phyloP scores from a whole-genome alignment of 2,888 invertebrate genomes.

The Eupithecia subumbrata region DNA sequence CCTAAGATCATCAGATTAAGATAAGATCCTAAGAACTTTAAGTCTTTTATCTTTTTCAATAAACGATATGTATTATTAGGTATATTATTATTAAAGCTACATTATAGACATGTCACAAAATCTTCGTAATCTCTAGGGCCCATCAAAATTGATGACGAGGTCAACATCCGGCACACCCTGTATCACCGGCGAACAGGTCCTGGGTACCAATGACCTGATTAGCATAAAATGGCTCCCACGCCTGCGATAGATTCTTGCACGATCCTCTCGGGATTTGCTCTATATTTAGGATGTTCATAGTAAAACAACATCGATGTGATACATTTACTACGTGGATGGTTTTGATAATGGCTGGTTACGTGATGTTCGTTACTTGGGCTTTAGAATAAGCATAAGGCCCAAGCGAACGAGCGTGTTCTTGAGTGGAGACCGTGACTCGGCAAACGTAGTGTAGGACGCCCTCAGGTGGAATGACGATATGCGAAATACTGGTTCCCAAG shows the following conservation, averaged over 20 bases:
- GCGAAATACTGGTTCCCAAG: no score
- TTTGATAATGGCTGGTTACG: conserved; percentile 22
- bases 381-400: background rate
- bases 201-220: conserved; percentile 82
- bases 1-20: no score
- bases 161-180: conserved; percentile 55
- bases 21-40: no score
- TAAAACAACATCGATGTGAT: conserved; percentile 77
- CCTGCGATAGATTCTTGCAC: conserved; percentile 82
- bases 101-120: background rate
- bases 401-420: no score
- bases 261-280: conserved; percentile 81
- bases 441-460: no score
- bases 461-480: no score
- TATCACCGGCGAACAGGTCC: conserved; percentile 70
- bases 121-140: background rate
- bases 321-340: conserved; percentile 66
- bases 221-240: conserved; percentile 81
- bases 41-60: no score
- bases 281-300: conserved; percentile 81
- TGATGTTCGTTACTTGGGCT: background rate
- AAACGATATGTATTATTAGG: no score
- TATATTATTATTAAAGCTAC: no score
- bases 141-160: background rate
- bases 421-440: no score